These are phyloP conservation scores for Aegithalos caudatus DNA, from an alignment of 2,113 vertebrate genomes.

Conservation along the genomic window DNA sequence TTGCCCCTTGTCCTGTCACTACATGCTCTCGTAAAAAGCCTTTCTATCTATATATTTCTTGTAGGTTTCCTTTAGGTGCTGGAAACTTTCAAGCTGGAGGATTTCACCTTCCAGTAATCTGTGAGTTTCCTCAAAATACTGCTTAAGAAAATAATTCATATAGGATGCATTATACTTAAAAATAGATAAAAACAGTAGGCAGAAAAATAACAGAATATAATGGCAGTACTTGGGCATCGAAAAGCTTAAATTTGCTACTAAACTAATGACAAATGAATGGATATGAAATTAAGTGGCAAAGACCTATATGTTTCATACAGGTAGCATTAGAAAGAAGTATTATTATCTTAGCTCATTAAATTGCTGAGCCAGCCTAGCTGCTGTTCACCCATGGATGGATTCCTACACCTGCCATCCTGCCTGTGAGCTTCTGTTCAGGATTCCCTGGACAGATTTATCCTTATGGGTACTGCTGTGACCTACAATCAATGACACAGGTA, in stretches of 20 bases:
- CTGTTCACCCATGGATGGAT: background rate
- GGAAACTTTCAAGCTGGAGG: background rate
- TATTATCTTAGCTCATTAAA: background rate
- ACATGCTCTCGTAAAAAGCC: background rate
- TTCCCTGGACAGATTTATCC: background rate
- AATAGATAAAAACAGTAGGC: background rate
- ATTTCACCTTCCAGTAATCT: background rate
- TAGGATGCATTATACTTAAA: background rate
- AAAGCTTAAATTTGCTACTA: background rate
- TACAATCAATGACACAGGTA: background rate
- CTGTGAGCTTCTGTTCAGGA: background rate
- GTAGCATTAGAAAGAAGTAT: background rate
- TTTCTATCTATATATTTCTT: background rate
- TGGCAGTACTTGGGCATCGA: background rate
- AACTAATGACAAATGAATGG: background rate
- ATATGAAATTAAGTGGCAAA: background rate
- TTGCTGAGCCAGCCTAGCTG: background rate
- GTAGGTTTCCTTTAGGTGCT: background rate
- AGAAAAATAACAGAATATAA: background rate
- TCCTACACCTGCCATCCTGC: background rate
- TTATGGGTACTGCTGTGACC: background rate
- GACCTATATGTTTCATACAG: background rate
- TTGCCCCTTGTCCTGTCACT: background rate
- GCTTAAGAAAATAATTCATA: background rate
- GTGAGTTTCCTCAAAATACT: background rate